A percentile compares a stretch with the other conserved stretches of the same genome.
Evolutionary conservation across 2,888 invertebrate species (phyloP).

Genomic region (Drosophila bunnanda): DNA sequence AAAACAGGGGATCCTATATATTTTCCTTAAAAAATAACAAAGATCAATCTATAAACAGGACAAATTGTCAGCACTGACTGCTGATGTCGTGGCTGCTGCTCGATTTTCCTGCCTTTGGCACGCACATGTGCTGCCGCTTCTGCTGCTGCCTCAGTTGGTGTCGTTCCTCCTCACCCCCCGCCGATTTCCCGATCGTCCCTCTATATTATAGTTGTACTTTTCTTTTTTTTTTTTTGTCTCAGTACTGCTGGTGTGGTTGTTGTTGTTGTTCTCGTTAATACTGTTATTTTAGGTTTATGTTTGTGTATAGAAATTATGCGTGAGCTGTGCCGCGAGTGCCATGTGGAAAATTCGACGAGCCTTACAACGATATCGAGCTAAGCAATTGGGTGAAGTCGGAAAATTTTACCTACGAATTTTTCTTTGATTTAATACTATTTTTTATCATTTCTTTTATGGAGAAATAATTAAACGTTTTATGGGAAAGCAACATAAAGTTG

Average conservation of each 20-base stretch:
- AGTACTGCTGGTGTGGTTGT: conserved; percentile 22
- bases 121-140: conserved; percentile 63
- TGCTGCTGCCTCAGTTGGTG: conserved; percentile 18
- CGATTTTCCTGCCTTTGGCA: conserved; percentile 54
- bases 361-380: background rate
- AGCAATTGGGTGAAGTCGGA: background rate
- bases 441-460: background rate
- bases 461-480: background rate
- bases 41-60: background rate
- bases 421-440: background rate
- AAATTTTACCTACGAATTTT: background rate
- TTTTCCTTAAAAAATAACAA: background rate
- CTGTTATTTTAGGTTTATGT: conserved; percentile 56
- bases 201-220: conserved; percentile 46
- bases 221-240: conserved; percentile 36
- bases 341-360: conserved; percentile 43
- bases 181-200: conserved; percentile 41
- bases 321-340: conserved; percentile 37
- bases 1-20: background rate
- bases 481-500: background rate
- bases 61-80: conserved; percentile 2
- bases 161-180: conserved; percentile 1
- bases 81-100: conserved; percentile 34
- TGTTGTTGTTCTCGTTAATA: conserved; percentile 46
- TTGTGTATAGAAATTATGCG: conserved; percentile 62